These are phyloP conservation scores for Listronotus bonariensis DNA, from an alignment of 1,140 invertebrate species.

Conservation along the genomic window DNA sequence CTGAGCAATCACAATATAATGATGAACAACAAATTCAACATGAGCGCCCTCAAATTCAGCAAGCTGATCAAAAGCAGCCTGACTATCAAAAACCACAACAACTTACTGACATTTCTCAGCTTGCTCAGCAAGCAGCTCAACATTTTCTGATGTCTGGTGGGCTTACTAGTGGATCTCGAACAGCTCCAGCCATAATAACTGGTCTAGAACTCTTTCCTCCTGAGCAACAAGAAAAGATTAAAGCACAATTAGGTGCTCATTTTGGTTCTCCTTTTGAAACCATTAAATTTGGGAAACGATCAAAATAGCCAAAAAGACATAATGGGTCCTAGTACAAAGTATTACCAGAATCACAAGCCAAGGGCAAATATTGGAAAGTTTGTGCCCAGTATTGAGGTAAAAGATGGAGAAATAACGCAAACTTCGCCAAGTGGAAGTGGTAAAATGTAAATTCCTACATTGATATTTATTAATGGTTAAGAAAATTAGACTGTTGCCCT, in stretches of 20 bases:
- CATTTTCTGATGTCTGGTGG: constrained; percentile 33
- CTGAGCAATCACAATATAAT: constrained; percentile 5
- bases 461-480: neutral
- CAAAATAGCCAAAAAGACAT: constrained; percentile 7
- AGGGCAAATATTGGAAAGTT: constrained; percentile 32
- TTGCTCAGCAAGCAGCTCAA: constrained; percentile 47
- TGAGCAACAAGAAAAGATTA: constrained; percentile 54
- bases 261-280: constrained; percentile 43
- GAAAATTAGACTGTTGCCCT: too few species aligned
- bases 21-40: constrained; percentile 22
- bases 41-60: constrained; percentile 6
- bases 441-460: neutral
- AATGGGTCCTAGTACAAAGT: constrained; percentile 1
- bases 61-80: constrained; percentile 21
- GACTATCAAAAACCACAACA: constrained; percentile 19
- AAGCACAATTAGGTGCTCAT: constrained; percentile 48
- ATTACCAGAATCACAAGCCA: constrained; percentile 17
- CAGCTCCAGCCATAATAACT: constrained; percentile 51
- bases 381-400: constrained; percentile 40
- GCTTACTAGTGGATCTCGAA: constrained; percentile 18
- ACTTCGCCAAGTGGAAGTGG: neutral
- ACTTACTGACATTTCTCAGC: constrained; percentile 39
- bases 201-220: constrained; percentile 53
- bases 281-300: constrained; percentile 13
- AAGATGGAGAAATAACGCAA: constrained; percentile 29